Evolutionary conservation across 1,140 invertebrate genomes (phyloP), one percentile per base, ranked within the genome.

Genomic region (Leptoteleia sp.): DNA sequence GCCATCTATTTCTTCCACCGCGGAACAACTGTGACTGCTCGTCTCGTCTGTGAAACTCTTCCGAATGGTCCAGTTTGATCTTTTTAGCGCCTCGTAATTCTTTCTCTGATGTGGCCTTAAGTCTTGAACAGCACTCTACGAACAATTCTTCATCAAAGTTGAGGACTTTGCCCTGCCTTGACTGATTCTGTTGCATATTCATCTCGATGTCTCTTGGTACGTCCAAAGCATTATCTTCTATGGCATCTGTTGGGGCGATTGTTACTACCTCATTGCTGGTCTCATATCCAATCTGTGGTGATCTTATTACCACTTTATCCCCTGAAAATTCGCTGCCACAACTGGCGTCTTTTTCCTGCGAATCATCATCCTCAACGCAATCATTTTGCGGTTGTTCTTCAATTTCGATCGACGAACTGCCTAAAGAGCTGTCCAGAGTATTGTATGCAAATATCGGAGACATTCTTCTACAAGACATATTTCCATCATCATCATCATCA

Each of bases 101-200:
- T 11, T 88, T 90, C 40, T 90, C 89, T 0, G 87, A 86, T 0
- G 88, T 88, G 0, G 89, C 88, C 52, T 90, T 90, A 3, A 90
- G 38, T 33, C 89, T 84, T 0, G 88, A 89, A 54, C 89, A 89
- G 31, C 89, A 89, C 31, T 90, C 89, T 0, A 89, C 88, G 25
- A 90, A 90, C 7, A 89, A 62, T 31, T 88, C 88, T 35, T 89
- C 87, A 22, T 89, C 88, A 7, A 85, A 88, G 35, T 90, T 90
- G 6, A 90, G 38, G 1, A 89, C 88, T 11, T 89, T 89, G 0
- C 85, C 88, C 13, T 88, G 84, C 4, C 87, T 77, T 0, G 82
- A 76, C 16, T 88, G 85, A 12, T 62, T 54, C 12, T 83, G 73
- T 33, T 68, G 70, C 6, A 12, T 15, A 4, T 25, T 22, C 17